These are phyloP conservation scores for Drosophila ficusphila DNA, from an alignment of 1,140 invertebrate genomes.

Conservation along the genomic window DNA sequence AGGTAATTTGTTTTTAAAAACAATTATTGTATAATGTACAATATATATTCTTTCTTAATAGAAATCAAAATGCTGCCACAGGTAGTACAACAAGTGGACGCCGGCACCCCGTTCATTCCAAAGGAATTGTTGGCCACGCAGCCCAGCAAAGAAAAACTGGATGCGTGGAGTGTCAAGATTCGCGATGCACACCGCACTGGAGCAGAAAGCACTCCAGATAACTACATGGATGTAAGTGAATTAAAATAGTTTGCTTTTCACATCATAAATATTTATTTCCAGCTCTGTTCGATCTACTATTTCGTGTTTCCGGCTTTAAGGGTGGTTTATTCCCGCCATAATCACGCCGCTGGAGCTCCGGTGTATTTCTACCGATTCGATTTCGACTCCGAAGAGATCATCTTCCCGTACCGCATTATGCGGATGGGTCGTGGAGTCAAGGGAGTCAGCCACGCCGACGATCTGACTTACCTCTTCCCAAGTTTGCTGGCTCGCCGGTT, in stretches of 20 bases:
- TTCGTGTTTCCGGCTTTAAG: slow-evolving; percentile 83
- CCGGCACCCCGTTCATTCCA: slow-evolving; percentile 61
- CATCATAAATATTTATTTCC: neutral
- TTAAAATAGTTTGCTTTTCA: neutral
- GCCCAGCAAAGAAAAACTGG: slow-evolving; percentile 42
- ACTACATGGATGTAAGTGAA: slow-evolving; percentile 73
- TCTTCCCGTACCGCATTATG: slow-evolving; percentile 79
- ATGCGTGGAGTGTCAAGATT: slow-evolving; percentile 42
- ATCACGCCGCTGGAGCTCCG: slow-evolving; percentile 74
- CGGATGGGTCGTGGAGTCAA: slow-evolving; percentile 75
- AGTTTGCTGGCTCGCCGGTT: slow-evolving; percentile 83
- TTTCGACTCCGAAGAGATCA: slow-evolving; percentile 78
- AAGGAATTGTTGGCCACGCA: slow-evolving; percentile 44
- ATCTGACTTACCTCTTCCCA: slow-evolving; percentile 87
- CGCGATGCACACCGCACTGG: slow-evolving; percentile 61
- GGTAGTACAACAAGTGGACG: slow-evolving; percentile 54
- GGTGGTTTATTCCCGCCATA: slow-evolving; percentile 69
- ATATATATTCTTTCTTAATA: slow-evolving; percentile 1
- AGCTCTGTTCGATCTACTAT: slow-evolving; percentile 73
- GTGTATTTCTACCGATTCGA: slow-evolving; percentile 85
- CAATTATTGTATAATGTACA: no score
- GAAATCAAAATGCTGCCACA: slow-evolving; percentile 54
- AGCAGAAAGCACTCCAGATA: slow-evolving; percentile 55
- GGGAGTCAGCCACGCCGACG: slow-evolving; percentile 87
- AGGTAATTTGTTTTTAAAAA: slow-evolving; percentile 11